phyloP scores from a whole-genome alignment of 2,113 vertebrate species.

The Microcebus jonahi region DNA sequence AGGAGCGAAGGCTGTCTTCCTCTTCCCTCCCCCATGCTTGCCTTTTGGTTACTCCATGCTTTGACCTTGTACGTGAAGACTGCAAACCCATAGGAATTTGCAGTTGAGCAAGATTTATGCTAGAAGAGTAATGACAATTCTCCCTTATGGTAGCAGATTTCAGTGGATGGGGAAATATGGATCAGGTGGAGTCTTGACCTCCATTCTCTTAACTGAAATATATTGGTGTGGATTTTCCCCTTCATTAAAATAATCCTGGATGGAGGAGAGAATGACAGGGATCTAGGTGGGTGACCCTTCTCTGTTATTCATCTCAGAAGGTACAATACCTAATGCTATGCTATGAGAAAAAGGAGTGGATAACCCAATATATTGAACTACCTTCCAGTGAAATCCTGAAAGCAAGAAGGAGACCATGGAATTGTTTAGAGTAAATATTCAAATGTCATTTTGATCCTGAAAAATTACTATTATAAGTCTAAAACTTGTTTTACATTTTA shows the following conservation, averaged over 20 bases:
- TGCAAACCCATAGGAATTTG: neutral
- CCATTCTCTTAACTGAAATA: neutral
- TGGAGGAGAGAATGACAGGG: neutral
- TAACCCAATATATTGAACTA: neutral
- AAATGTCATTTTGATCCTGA: conserved; percentile 22
- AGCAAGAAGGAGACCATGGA: neutral
- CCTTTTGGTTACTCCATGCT: neutral
- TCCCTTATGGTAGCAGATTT: neutral
- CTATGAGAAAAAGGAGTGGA: neutral
- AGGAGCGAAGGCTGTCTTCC: neutral
- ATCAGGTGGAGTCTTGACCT: neutral
- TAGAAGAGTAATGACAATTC: neutral
- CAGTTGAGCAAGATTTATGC: neutral
- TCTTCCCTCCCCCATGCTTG: neutral
- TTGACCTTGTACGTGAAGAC: neutral
- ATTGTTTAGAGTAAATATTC: neutral
- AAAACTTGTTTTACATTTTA: conserved; percentile 28
- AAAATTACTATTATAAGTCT: neutral
- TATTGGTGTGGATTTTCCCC: neutral
- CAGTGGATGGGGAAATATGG: neutral
- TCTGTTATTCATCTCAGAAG: neutral
- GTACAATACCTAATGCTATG: neutral
- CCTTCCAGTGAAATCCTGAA: neutral
- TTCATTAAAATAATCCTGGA: neutral
- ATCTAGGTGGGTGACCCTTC: neutral